Evolutionary conservation across 2,888 invertebrate species (phyloP).

Genomic region (Nomada goodeniana): DNA sequence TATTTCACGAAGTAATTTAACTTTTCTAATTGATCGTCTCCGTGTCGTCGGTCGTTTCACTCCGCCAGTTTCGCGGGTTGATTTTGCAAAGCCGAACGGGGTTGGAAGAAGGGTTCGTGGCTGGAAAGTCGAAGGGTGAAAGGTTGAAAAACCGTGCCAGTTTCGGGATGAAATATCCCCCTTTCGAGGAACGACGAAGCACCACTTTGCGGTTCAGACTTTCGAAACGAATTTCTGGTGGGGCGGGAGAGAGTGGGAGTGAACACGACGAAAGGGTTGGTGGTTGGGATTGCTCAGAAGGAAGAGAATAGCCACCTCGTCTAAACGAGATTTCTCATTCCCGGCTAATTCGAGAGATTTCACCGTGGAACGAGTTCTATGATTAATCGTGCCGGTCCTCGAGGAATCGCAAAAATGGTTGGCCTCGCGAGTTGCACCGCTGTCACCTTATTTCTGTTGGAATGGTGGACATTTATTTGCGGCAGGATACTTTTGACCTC

Average conservation of each 20-base stretch:
- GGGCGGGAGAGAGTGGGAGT: neutral
- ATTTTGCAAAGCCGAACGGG: neutral
- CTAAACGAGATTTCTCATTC: constrained; percentile 61
- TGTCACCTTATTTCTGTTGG: constrained; percentile 3
- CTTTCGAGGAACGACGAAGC: constrained; percentile 48
- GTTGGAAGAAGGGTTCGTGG: constrained; percentile 10
- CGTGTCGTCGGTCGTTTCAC: constrained; percentile 11
- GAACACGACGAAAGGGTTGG: neutral
- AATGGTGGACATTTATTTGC: constrained; percentile 1
- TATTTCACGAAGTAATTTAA: constrained; percentile 80
- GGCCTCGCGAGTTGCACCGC: neutral
- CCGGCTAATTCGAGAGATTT: constrained; percentile 58
- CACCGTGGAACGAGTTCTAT: constrained; percentile 55
- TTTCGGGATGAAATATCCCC: constrained; percentile 69
- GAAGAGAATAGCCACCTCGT: constrained; percentile 33
- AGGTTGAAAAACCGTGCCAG: constrained; percentile 46
- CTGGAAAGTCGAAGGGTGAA: constrained; percentile 41
- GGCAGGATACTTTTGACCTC: too few relatives aligned
- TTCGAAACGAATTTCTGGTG: constrained; percentile 59
- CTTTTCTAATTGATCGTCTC: constrained; percentile 79
- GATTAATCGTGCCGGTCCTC: constrained; percentile 47
- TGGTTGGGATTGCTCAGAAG: neutral
- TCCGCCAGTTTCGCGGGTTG: constrained; percentile 42
- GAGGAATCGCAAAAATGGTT: constrained; percentile 35
- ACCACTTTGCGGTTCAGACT: constrained; percentile 65